Percentiles rank a stretch among this genome's conserved stretches.
Evolutionary conservation across 2,797 vertebrate genomes (phyloP).

Genomic region (Scyliorhinus canicula): DNA sequence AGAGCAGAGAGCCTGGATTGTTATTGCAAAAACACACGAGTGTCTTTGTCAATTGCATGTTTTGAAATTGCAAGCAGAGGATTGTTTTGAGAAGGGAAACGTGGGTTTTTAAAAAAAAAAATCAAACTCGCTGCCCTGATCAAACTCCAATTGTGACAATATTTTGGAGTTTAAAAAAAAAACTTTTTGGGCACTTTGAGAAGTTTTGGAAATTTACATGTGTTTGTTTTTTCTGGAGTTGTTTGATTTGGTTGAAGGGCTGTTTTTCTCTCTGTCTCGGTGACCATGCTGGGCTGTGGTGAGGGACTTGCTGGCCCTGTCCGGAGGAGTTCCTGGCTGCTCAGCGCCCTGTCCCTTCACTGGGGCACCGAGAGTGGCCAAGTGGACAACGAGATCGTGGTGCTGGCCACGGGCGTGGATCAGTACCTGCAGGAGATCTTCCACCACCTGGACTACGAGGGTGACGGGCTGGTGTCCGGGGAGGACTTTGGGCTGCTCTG

Average conservation of each 20-base stretch:
- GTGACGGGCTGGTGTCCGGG: slow-evolving; percentile 54
- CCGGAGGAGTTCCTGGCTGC: slow-evolving; percentile 64
- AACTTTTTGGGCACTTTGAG: too few species aligned
- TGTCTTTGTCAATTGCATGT: neutral
- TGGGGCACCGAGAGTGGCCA: slow-evolving; percentile 50
- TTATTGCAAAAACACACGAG: too few species aligned
- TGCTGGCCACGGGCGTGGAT: slow-evolving; percentile 65
- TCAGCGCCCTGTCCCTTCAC: slow-evolving; percentile 60
- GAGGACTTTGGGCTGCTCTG: slow-evolving; percentile 63
- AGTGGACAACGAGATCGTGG: slow-evolving; percentile 63
- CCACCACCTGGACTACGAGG: slow-evolving; percentile 58
- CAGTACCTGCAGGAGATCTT: slow-evolving; percentile 72
- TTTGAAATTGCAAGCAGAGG: neutral
- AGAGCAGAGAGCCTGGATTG: neutral
- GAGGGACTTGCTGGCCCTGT: slow-evolving; percentile 42
- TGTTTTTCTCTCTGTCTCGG: neutral
- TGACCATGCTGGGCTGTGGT: neutral
- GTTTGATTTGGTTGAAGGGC: neutral
- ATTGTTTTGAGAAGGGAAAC: neutral
- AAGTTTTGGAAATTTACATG: neutral
- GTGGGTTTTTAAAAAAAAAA: neutral
- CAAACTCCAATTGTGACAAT: neutral
- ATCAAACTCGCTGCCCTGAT: neutral
- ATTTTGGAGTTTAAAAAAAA: neutral
- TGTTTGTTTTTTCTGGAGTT: neutral